Conservation (phyloP, 2,113 vertebrate species). For the Suricata suricatta region DNA sequence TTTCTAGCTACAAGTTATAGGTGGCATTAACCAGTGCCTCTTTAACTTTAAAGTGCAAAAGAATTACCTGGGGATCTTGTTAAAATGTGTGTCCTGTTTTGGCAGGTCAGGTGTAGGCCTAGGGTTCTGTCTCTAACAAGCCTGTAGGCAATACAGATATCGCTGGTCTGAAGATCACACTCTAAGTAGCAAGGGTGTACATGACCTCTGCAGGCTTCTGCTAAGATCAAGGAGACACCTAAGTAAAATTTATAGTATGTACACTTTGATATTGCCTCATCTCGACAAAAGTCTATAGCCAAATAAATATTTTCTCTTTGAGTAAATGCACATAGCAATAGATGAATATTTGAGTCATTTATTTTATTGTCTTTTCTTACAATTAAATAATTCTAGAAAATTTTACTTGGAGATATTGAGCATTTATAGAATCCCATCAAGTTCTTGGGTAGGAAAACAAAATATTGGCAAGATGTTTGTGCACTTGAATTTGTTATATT, state of each 20-base stretch:
- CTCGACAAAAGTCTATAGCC: background rate
- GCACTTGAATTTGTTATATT: background rate
- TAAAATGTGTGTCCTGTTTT: background rate
- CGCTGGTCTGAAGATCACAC: background rate
- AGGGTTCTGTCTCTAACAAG: background rate
- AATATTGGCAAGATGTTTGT: background rate
- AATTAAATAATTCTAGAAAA: background rate
- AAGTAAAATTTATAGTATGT: background rate
- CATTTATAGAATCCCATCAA: background rate
- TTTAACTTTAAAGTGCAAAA: background rate
- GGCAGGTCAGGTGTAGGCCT: background rate
- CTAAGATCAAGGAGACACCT: background rate
- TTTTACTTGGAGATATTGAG: background rate
- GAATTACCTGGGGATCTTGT: constrained; percentile 29
- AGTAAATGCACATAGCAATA: background rate
- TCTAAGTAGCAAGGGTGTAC: background rate
- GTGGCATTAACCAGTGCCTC: background rate
- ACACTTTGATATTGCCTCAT: background rate
- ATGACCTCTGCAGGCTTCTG: background rate
- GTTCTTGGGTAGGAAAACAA: background rate
- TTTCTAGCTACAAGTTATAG: background rate
- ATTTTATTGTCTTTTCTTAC: background rate
- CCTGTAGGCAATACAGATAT: background rate
- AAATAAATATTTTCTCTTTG: background rate
- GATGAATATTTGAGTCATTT: background rate